These are phyloP conservation scores for Mus caroli DNA, from an alignment of 2,797 vertebrate genomes.

Conservation along the genomic window DNA sequence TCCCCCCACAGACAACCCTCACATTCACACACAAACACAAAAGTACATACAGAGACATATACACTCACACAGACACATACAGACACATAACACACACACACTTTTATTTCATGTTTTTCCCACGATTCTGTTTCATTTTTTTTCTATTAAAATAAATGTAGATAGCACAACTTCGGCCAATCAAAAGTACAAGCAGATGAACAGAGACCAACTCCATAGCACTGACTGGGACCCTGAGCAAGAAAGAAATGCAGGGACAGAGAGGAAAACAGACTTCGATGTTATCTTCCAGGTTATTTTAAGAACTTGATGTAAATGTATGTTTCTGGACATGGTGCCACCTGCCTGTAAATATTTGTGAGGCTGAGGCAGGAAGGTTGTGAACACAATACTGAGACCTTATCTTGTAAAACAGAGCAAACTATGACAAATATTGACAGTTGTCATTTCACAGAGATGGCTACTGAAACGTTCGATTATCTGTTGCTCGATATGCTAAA, in stretches of 20 bases:
- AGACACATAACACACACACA: not conserved
- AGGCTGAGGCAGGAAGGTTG: not conserved
- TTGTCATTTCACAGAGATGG: not conserved
- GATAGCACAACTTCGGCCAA: not conserved
- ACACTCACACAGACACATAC: no score
- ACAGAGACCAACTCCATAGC: conserved; percentile 15
- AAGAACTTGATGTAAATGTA: not conserved
- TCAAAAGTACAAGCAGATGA: not conserved
- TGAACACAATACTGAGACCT: not conserved
- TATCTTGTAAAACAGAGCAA: not conserved
- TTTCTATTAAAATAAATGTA: not conserved
- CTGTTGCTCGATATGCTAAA: not conserved
- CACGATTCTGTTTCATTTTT: not conserved
- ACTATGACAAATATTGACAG: not conserved
- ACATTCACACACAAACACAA: not conserved
- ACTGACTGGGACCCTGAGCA: not conserved
- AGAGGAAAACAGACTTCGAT: not conserved
- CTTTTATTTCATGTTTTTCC: not conserved
- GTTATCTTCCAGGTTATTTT: not conserved
- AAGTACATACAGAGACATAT: not conserved
- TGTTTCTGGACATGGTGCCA: not conserved
- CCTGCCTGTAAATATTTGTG: not conserved
- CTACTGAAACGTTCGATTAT: conserved; percentile 1
- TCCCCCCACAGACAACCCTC: not conserved
- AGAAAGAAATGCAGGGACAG: not conserved